A percentile compares a stretch with the other conserved stretches of the same genome.
Evolutionary conservation across 2,888 invertebrate genomes (phyloP).

Genomic region (Nomada lathburiana): DNA sequence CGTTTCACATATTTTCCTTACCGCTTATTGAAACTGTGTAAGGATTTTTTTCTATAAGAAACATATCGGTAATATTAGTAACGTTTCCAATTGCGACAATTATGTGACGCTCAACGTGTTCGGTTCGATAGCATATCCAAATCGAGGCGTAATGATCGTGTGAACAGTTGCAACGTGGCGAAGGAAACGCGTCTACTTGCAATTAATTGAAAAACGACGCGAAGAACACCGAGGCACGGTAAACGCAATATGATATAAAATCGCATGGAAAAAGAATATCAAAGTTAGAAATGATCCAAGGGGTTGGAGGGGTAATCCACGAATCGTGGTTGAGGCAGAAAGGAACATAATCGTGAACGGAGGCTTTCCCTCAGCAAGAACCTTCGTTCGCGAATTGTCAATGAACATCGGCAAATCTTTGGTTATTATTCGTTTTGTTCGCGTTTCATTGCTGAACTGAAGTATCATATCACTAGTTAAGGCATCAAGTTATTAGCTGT

Average conservation of each 20-base stretch:
- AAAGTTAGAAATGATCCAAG: neutral
- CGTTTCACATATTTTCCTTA: too few species aligned
- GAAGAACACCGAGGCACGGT: too few species aligned
- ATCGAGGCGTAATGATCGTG: too few species aligned
- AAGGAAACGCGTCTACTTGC: neutral
- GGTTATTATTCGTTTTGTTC: constrained; percentile 70
- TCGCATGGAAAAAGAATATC: neutral
- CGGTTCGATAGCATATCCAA: too few species aligned
- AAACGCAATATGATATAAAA: neutral
- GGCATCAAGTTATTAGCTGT: constrained; percentile 71
- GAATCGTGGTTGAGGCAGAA: constrained; percentile 3
- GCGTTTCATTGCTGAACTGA: constrained; percentile 82
- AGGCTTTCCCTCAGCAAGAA: constrained; percentile 78
- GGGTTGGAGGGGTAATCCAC: neutral
- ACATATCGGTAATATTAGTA: too few species aligned
- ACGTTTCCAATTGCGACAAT: too few species aligned
- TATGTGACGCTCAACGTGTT: too few species aligned
- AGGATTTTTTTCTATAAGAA: too few species aligned
- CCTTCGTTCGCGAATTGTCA: constrained; percentile 66
- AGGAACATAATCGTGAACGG: constrained; percentile 41
- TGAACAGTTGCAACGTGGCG: neutral
- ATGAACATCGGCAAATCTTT: constrained; percentile 54
- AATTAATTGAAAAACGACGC: neutral
- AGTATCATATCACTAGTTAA: constrained; percentile 82
- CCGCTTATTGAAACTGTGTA: too few species aligned